Conservation (phyloP, 2,113 vertebrate species). For the Lipotes vexillifer region DNA sequence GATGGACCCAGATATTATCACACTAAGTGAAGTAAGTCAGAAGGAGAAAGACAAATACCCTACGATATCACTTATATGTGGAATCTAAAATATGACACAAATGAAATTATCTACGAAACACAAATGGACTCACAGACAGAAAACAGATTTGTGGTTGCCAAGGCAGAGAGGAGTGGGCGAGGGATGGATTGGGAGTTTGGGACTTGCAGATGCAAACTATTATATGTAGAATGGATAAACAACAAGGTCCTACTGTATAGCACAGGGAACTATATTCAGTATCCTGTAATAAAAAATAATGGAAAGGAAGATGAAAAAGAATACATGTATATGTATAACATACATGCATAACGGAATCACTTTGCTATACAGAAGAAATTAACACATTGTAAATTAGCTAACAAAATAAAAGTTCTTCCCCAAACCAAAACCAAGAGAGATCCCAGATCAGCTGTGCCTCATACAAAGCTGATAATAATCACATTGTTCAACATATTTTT, state of each 20-base stretch:
- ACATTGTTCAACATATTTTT: not conserved
- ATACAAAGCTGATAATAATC: not conserved
- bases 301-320: not conserved
- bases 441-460: not conserved
- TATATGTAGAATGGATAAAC: not conserved
- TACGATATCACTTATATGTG: not conserved
- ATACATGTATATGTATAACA: not conserved
- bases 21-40: not conserved
- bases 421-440: not conserved
- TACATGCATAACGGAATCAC: not conserved
- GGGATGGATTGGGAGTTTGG: not conserved
- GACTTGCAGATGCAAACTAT: not conserved
- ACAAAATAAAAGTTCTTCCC: not conserved
- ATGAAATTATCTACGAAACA: not conserved
- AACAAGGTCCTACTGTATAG: not conserved
- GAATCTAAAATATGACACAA: not conserved
- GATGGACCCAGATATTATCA: not conserved
- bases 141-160: not conserved
- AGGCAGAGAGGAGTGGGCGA: not conserved
- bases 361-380: not conserved
- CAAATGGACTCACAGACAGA: not conserved
- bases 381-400: not conserved
- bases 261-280: not conserved
- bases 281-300: not conserved
- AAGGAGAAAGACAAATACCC: not conserved